Conservation (phyloP, 2,113 vertebrate genomes). For the Gymnogyps californianus region DNA sequence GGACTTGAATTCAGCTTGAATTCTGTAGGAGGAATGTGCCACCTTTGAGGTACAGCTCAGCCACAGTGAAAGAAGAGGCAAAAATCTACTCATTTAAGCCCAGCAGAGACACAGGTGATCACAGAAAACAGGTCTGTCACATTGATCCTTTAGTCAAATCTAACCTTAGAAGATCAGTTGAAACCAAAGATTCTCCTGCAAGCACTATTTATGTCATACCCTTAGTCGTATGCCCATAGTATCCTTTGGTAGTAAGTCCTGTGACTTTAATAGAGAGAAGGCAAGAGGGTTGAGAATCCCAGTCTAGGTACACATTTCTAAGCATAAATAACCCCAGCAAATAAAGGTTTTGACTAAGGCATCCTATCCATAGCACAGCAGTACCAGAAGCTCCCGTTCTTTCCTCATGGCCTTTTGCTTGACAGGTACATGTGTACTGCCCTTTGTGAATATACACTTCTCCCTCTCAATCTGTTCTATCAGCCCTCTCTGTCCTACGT, state of each 20-base stretch:
- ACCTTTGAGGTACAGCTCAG: background rate
- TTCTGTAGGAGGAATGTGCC: background rate
- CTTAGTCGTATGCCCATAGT: background rate
- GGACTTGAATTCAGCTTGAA: background rate
- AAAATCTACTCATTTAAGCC: background rate
- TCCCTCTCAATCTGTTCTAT: constrained; percentile 46
- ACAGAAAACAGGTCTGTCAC: background rate
- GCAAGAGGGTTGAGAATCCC: background rate
- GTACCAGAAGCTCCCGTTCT: background rate
- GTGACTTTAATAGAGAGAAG: background rate
- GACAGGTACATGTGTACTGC: constrained; percentile 43
- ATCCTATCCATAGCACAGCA: background rate
- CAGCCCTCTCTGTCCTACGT: constrained; percentile 28
- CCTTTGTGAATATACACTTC: constrained; percentile 38
- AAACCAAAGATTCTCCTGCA: background rate
- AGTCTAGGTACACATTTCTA: background rate
- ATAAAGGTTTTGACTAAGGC: background rate
- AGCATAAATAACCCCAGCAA: background rate
- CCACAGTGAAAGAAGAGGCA: background rate
- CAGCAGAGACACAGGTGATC: background rate
- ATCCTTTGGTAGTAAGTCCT: background rate
- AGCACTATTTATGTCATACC: background rate
- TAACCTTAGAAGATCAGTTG: background rate
- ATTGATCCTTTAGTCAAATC: background rate
- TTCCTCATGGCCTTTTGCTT: constrained; percentile 11